phyloP scores from a whole-genome alignment of 2,113 vertebrate genomes.

The Pseudolaguvia tuberculata region DNA sequence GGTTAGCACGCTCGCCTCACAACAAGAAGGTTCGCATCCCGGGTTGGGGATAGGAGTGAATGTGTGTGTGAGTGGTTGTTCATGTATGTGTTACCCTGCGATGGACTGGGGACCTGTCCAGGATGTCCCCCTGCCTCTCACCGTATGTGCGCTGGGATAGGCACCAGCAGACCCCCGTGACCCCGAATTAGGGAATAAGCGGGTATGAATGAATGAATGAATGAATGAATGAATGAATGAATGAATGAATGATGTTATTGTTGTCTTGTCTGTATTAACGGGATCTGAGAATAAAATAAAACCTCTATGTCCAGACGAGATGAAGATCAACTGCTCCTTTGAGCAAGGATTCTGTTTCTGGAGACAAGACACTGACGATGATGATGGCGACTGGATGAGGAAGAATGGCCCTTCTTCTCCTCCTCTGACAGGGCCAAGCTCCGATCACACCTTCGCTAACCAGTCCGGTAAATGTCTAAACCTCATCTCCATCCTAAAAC shows the following conservation, averaged over 20 bases:
- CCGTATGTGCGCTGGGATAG: no score
- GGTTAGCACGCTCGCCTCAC: no score
- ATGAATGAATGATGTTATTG: neutral
- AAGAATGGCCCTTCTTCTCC: slow-evolving; percentile 64
- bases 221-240: no score
- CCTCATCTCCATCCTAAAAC: neutral
- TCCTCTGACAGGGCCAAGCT: slow-evolving; percentile 68
- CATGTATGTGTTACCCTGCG: no score
- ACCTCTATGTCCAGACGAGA: slow-evolving; percentile 64
- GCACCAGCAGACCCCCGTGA: no score
- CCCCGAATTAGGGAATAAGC: no score
- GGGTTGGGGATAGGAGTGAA: no score
- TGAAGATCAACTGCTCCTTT: slow-evolving; percentile 83
- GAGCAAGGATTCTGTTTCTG: slow-evolving; percentile 84
- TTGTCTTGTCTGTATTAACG: neutral
- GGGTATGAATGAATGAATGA: no score
- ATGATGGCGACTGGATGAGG: slow-evolving; percentile 76
- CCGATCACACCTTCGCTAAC: slow-evolving; percentile 84
- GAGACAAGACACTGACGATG: slow-evolving; percentile 70
- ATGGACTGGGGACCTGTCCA: no score
- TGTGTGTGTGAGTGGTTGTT: no score
- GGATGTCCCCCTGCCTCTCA: no score
- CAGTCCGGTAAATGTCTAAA: slow-evolving; percentile 67
- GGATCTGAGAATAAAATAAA: neutral
- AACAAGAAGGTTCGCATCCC: no score